Evolutionary conservation across 2,888 invertebrate genomes (phyloP).

Genomic region (Amblyteles armatorius): DNA sequence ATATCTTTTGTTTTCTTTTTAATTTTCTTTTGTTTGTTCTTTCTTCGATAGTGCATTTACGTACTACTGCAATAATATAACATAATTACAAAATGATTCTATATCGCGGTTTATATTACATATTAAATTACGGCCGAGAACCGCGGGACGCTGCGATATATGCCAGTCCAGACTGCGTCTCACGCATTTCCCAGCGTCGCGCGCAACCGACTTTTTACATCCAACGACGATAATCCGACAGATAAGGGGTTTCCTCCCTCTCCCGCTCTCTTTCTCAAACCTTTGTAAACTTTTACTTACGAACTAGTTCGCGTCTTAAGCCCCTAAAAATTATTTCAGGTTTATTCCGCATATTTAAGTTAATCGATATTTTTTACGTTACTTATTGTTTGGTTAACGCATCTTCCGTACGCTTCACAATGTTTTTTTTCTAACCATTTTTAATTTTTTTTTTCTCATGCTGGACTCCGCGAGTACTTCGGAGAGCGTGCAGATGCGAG

Average conservation of each 20-base stretch:
- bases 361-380: slow-evolving; percentile 42
- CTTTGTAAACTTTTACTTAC: slow-evolving; percentile 63
- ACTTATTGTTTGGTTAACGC: slow-evolving; percentile 51
- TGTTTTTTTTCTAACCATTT: slow-evolving; percentile 1
- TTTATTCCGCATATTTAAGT: slow-evolving; percentile 66
- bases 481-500: slow-evolving; percentile 13
- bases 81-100: slow-evolving; percentile 72
- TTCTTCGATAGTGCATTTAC: slow-evolving; percentile 68
- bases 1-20: slow-evolving; percentile 64
- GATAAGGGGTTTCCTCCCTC: background rate
- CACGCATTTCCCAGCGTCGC: slow-evolving; percentile 36
- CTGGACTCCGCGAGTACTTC: slow-evolving; percentile 12
- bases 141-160: slow-evolving; percentile 20
- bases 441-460: slow-evolving; percentile 13
- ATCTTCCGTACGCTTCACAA: slow-evolving; percentile 37
- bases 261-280: slow-evolving; percentile 28
- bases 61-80: slow-evolving; percentile 72
- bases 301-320: slow-evolving; percentile 61
- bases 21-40: background rate
- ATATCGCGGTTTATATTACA: slow-evolving; percentile 68
- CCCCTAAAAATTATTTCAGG: slow-evolving; percentile 63
- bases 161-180: background rate
- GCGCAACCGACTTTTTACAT: slow-evolving; percentile 38
- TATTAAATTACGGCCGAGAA: slow-evolving; percentile 50
- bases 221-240: slow-evolving; percentile 36